These are phyloP conservation scores for Pao palembangensis DNA, from an alignment of 2,113 vertebrate species.

Conservation along the genomic window DNA sequence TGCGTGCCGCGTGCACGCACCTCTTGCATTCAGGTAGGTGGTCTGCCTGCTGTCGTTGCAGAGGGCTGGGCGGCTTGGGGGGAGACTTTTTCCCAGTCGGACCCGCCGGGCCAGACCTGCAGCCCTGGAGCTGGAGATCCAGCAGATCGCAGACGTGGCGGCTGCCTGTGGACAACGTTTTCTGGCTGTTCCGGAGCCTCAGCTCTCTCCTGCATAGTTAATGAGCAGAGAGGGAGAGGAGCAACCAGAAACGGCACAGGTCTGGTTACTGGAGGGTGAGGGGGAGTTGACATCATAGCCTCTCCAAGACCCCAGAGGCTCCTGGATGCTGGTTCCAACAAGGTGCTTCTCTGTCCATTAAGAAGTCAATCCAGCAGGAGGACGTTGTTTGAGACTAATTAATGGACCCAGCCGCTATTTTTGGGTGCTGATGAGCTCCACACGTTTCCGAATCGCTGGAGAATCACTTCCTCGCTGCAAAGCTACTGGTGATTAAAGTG, in stretches of 20 bases:
- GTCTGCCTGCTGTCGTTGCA: constrained; percentile 20
- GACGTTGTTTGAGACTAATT: constrained; percentile 78
- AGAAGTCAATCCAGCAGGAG: constrained; percentile 73
- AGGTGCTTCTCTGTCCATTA: constrained; percentile 77
- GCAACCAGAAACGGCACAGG: constrained; percentile 53
- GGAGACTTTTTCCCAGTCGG: neutral
- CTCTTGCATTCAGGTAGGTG: constrained; percentile 44
- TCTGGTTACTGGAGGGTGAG: constrained; percentile 73
- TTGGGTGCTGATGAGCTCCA: constrained; percentile 62
- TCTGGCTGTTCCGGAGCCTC: constrained; percentile 58
- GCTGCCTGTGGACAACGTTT: constrained; percentile 55
- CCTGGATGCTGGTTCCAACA: constrained; percentile 71
- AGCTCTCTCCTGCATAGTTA: constrained; percentile 72
- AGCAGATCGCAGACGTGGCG: constrained; percentile 30
- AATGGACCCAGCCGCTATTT: constrained; percentile 70
- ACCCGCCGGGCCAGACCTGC: constrained; percentile 2
- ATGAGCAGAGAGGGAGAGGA: constrained; percentile 64
- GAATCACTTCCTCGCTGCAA: constrained; percentile 62
- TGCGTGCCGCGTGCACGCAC: constrained; percentile 30
- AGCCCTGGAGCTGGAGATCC: constrained; percentile 8
- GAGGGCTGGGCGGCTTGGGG: no score
- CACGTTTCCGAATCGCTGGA: constrained; percentile 64
- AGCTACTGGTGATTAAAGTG: constrained; percentile 61
- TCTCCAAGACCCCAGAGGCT: constrained; percentile 57
- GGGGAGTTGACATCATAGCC: constrained; percentile 74